Percentiles rank a stretch among this genome's conserved stretches.
These are phyloP conservation scores for Drosophila yakuba DNA, from an alignment of 1,140 invertebrate genomes.

Conservation along the genomic window DNA sequence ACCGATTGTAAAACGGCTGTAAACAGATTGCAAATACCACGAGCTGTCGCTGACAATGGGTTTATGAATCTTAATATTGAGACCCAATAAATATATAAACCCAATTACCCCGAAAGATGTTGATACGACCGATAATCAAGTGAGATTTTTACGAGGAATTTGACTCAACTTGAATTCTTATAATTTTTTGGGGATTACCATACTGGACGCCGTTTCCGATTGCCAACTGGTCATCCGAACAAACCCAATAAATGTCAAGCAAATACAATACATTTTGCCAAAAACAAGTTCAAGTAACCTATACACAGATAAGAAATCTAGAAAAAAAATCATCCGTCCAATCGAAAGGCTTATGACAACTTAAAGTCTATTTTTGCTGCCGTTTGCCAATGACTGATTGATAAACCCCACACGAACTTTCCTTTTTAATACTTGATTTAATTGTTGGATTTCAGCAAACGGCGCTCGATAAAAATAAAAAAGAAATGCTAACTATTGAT, in stretches of 20 bases:
- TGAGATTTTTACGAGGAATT: slow-evolving; percentile 35
- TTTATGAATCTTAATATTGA: slow-evolving; percentile 1
- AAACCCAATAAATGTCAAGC: slow-evolving; percentile 29
- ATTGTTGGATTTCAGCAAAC: slow-evolving; percentile 52
- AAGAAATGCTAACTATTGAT: slow-evolving; percentile 58
- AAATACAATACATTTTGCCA: slow-evolving; percentile 30
- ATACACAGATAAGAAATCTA: slow-evolving; percentile 8
- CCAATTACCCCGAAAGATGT: slow-evolving; percentile 8
- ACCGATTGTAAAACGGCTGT: slow-evolving; percentile 18
- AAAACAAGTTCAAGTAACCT: slow-evolving; percentile 24
- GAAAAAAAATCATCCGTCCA: background rate
- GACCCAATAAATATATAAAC: background rate
- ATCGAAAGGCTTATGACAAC: background rate
- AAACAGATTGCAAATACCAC: slow-evolving; percentile 46
- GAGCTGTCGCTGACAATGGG: background rate
- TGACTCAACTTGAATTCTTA: slow-evolving; percentile 13
- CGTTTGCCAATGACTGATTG: slow-evolving; percentile 20
- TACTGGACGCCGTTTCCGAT: slow-evolving; percentile 31
- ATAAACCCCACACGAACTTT: slow-evolving; percentile 50
- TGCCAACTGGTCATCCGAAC: slow-evolving; percentile 23
- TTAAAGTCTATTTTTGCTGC: slow-evolving; percentile 11
- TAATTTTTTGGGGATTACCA: slow-evolving; percentile 24
- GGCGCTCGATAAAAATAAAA: slow-evolving; percentile 8
- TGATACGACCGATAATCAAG: slow-evolving; percentile 43
- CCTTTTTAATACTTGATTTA: slow-evolving; percentile 59